These are phyloP conservation scores for Archips xylosteana DNA, from an alignment of 2,888 invertebrate genomes.

Conservation along the genomic window DNA sequence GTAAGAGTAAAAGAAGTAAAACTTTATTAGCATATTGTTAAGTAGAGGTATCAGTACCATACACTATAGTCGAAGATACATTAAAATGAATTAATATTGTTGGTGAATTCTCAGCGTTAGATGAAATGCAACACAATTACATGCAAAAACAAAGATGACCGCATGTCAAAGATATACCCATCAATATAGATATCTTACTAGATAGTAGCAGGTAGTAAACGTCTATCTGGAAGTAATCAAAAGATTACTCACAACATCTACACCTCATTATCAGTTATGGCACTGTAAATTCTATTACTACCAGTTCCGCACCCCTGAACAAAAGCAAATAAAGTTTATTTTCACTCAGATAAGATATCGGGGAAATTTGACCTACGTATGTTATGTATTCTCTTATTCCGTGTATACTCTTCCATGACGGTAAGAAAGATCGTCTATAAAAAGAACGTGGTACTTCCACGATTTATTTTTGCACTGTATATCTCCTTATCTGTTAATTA, in stretches of 20 bases:
- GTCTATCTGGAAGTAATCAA: not conserved
- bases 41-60: too few relatives aligned
- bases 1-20: too few relatives aligned
- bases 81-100: too few relatives aligned
- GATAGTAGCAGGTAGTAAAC: not conserved
- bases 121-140: too few relatives aligned
- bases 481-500: slow-evolving; percentile 2
- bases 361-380: slow-evolving; percentile 20
- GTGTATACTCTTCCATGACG: slow-evolving; percentile 17
- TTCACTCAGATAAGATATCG: slow-evolving; percentile 25
- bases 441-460: slow-evolving; percentile 3
- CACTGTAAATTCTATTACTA: not conserved
- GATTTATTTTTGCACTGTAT: not conserved
- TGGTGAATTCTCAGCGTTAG: too few relatives aligned
- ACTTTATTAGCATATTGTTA: too few relatives aligned
- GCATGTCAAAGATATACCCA: not conserved
- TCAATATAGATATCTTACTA: not conserved
- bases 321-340: slow-evolving; percentile 8
- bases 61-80: too few relatives aligned
- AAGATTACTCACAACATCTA: slow-evolving; percentile 1
- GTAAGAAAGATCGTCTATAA: slow-evolving; percentile 1
- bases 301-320: slow-evolving; percentile 19
- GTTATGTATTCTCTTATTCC: not conserved
- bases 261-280: not conserved
- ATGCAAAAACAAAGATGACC: not conserved